Percentiles rank a stretch among this genome's conserved stretches.
phyloP scores from a whole-genome alignment of 2,888 invertebrate species.

The Hirtodrosophila alboralis region DNA sequence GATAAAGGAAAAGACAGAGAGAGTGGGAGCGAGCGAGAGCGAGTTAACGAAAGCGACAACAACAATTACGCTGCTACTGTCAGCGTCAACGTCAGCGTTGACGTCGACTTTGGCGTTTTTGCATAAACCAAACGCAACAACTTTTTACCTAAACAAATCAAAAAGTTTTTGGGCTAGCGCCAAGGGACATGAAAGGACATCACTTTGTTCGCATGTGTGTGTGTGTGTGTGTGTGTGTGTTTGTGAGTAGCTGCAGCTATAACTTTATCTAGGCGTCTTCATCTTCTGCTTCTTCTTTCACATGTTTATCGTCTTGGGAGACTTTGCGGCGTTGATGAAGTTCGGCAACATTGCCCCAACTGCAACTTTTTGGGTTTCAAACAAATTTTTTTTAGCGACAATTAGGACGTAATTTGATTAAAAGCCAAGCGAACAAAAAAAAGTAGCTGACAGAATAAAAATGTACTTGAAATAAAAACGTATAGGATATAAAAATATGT shows the following conservation, averaged over 20 bases:
- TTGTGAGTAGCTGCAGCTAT: slow-evolving; percentile 18
- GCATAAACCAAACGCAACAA: slow-evolving; percentile 61
- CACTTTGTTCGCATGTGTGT: slow-evolving; percentile 21
- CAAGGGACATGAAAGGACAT: slow-evolving; percentile 57
- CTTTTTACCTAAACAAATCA: slow-evolving; percentile 65
- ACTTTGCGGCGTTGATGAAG: slow-evolving; percentile 43
- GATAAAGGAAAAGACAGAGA: background rate
- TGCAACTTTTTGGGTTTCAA: slow-evolving; percentile 44
- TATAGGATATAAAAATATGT: background rate
- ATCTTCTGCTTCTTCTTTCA: slow-evolving; percentile 6
- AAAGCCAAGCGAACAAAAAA: background rate
- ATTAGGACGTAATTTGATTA: slow-evolving; percentile 46
- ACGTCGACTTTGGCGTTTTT: slow-evolving; percentile 43
- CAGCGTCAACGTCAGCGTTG: slow-evolving; percentile 17
- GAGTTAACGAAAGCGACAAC: slow-evolving; percentile 5
- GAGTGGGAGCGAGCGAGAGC: background rate
- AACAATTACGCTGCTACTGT: slow-evolving; percentile 1
- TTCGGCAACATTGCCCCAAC: slow-evolving; percentile 47
- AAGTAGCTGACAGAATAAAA: background rate
- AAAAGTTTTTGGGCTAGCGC: slow-evolving; percentile 49
- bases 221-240: background rate
- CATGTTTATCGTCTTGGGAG: slow-evolving; percentile 22
- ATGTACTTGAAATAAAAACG: slow-evolving; percentile 9
- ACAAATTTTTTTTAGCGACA: slow-evolving; percentile 34
- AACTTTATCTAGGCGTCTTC: slow-evolving; percentile 5